Conservation (phyloP, 2,113 vertebrate species). For the Grammomys surdaster region DNA sequence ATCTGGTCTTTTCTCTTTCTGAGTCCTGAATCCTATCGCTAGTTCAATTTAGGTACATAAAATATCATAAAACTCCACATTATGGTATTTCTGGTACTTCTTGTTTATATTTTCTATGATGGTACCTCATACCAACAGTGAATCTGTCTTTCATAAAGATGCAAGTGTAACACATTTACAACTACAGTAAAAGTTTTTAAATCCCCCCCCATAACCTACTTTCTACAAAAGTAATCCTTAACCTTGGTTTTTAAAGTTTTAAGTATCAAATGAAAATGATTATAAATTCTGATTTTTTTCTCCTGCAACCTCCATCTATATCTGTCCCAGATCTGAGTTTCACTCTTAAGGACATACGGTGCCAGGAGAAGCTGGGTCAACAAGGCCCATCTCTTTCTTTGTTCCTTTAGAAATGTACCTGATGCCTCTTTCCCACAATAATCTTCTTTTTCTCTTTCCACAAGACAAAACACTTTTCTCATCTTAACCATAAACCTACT, state of each 20-base stretch:
- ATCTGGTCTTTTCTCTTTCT: not conserved
- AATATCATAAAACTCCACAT: not conserved
- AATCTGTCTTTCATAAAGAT: not conserved
- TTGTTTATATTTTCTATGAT: not conserved
- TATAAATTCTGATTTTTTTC: not conserved
- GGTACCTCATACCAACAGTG: not conserved
- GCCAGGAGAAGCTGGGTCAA: not conserved
- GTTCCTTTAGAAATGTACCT: constrained; percentile 47
- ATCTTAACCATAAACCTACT: not conserved
- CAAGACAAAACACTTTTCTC: not conserved
- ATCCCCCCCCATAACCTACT: not conserved
- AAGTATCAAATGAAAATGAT: constrained; percentile 43
- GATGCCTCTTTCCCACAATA: not conserved
- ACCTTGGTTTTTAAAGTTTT: constrained; percentile 52
- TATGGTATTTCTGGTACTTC: not conserved
- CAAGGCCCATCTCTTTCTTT: not conserved
- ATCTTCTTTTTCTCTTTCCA: constrained; percentile 45
- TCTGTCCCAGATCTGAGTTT: not conserved
- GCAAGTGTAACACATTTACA: constrained; percentile 12
- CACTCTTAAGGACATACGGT: not conserved
- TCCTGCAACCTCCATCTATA: not conserved
- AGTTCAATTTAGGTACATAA: not conserved
- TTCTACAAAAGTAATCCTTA: not conserved
- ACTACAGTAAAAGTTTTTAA: not conserved
- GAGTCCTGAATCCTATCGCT: constrained; percentile 24